phyloP scores from a whole-genome alignment of 1,140 invertebrate genomes.

The Drosophila jambulina region DNA sequence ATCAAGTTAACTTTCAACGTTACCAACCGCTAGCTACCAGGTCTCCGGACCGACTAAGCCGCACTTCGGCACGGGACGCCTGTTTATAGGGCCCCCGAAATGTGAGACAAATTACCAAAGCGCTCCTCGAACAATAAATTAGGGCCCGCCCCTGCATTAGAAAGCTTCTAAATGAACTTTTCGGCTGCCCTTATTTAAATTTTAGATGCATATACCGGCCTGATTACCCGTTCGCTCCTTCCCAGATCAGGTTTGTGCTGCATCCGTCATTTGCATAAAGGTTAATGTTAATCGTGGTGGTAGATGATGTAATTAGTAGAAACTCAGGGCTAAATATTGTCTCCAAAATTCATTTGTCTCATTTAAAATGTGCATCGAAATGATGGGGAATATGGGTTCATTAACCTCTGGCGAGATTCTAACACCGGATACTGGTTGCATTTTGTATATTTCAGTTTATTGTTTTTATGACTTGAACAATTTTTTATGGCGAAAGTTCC shows the following conservation, averaged over 20 bases:
- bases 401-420: slow-evolving; percentile 6
- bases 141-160: slow-evolving; percentile 11
- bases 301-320: slow-evolving; percentile 25
- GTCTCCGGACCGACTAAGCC: slow-evolving; percentile 59
- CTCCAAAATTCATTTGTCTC: background rate
- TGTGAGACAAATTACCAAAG: slow-evolving; percentile 2
- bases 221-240: background rate
- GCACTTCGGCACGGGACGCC: slow-evolving; percentile 23
- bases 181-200: slow-evolving; percentile 29
- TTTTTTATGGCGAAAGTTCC: background rate
- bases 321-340: background rate
- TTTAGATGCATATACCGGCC: background rate
- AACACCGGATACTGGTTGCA: slow-evolving; percentile 20
- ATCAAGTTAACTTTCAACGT: slow-evolving; percentile 51
- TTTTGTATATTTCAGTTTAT: background rate
- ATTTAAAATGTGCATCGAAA: slow-evolving; percentile 14
- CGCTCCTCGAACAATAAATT: slow-evolving; percentile 21
- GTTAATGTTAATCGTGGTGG: background rate
- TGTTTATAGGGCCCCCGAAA: slow-evolving; percentile 58
- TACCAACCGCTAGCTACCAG: slow-evolving; percentile 25
- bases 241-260: slow-evolving; percentile 17
- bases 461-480: slow-evolving; percentile 13
- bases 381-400: slow-evolving; percentile 2
- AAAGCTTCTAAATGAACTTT: slow-evolving; percentile 24
- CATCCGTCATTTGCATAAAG: slow-evolving; percentile 29